phyloP scores from a whole-genome alignment of 2,113 vertebrate genomes.

The Saiga tatarica region DNA sequence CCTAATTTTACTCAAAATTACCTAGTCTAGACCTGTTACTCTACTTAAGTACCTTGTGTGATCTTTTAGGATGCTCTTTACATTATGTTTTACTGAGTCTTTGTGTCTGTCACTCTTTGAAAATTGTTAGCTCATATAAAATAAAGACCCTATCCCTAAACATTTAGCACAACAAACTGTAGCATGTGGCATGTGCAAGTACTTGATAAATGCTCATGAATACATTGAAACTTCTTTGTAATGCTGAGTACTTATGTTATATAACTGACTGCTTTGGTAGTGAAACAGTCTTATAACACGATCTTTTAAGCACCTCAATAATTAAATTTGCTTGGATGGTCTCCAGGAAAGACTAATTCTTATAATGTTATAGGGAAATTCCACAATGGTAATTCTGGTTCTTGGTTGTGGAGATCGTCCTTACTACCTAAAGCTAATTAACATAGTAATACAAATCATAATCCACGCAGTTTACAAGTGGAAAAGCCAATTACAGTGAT shows the following conservation, averaged over 20 bases:
- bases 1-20: not conserved
- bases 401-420: conserved; percentile 22
- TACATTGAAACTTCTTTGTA: not conserved
- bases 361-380: conserved; percentile 29
- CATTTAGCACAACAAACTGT: not conserved
- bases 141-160: not conserved
- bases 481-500: conserved; percentile 48
- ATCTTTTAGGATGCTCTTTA: not conserved
- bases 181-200: not conserved
- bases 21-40: not conserved
- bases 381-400: conserved; percentile 43
- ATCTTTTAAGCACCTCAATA: conserved; percentile 57
- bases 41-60: not conserved
- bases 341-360: conserved; percentile 49
- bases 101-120: not conserved
- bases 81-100: not conserved
- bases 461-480: conserved; percentile 53
- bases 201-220: not conserved
- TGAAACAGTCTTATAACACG: conserved; percentile 29
- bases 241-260: not conserved
- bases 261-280: not conserved
- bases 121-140: not conserved
- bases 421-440: conserved; percentile 63
- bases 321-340: conserved; percentile 60
- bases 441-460: conserved; percentile 52